Evolutionary conservation across 2,888 invertebrate genomes (phyloP).

Genomic region (Zaprionus obscuricornis): DNA sequence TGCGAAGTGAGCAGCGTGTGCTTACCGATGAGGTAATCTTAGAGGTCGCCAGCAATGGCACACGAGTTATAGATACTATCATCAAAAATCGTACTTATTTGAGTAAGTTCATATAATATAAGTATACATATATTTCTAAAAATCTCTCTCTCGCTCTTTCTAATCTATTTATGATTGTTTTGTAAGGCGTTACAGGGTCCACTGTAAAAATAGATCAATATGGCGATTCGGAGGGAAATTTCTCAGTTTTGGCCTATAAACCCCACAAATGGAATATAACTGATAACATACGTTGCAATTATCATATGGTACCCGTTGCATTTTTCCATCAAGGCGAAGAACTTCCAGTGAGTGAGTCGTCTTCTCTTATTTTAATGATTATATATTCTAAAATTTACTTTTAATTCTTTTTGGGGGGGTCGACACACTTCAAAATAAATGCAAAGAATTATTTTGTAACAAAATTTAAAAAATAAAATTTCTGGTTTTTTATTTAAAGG

Average conservation of each 20-base stretch:
- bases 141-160: too few species aligned
- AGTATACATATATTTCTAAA: too few species aligned
- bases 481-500: constrained; percentile 84
- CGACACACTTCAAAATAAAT: constrained; percentile 1
- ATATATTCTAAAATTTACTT: constrained; percentile 18
- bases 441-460: background rate
- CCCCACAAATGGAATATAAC: constrained; percentile 83
- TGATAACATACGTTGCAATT: constrained; percentile 87
- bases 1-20: constrained; percentile 85
- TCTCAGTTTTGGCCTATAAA: constrained; percentile 94
- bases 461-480: constrained; percentile 1
- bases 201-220: constrained; percentile 95
- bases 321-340: constrained; percentile 90
- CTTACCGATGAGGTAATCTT: constrained; percentile 87
- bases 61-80: constrained; percentile 93
- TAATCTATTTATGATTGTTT: constrained; percentile 4
- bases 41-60: constrained; percentile 92
- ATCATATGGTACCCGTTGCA: constrained; percentile 93
- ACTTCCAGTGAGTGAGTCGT: constrained; percentile 90
- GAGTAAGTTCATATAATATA: constrained; percentile 87
- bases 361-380: constrained; percentile 80
- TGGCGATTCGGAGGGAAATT: constrained; percentile 98
- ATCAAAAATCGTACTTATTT: constrained; percentile 92
- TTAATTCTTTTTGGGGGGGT: constrained; percentile 35
- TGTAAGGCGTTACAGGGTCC: constrained; percentile 95